Evolutionary conservation across 1,140 invertebrate genomes (phyloP).

Genomic region (Meloidogyne exigua): DNA sequence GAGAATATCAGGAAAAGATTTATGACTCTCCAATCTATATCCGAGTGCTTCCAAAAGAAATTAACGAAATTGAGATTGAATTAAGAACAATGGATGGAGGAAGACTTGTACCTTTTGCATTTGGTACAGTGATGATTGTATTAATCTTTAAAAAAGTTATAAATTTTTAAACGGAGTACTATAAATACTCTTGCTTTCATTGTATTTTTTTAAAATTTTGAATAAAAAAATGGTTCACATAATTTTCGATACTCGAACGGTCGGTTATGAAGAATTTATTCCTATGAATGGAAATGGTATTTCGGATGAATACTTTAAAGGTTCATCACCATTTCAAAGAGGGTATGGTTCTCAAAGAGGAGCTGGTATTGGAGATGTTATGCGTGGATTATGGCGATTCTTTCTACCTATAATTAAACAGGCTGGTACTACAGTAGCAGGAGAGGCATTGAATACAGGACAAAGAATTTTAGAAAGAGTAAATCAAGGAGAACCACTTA

Average conservation of each 20-base stretch:
- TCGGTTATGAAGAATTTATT: conserved; percentile 6
- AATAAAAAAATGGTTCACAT: conserved; percentile 6
- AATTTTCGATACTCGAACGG: conserved; percentile 13
- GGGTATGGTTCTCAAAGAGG: conserved; percentile 9
- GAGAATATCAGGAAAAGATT: not conserved
- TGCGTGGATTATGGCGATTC: conserved; percentile 16
- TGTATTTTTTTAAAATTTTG: not conserved
- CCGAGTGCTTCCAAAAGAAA: not conserved
- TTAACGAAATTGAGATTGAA: conserved; percentile 18
- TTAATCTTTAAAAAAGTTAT: conserved; percentile 28
- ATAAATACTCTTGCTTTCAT: not conserved
- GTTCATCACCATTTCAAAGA: not conserved
- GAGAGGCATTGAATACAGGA: conserved; percentile 5
- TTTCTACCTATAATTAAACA: conserved; percentile 1
- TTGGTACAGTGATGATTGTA: not conserved
- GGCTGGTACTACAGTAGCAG: not conserved
- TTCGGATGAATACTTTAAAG: not conserved
- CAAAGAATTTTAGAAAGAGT: conserved; percentile 11
- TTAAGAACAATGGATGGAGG: conserved; percentile 5
- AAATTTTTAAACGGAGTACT: no score
- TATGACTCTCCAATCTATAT: conserved; percentile 3
- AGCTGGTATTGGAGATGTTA: conserved; percentile 14
- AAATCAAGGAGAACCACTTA: conserved; percentile 5
- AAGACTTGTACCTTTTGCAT: conserved; percentile 1
- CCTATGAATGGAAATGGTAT: not conserved